Percentiles rank a stretch among this genome's conserved stretches.
Conservation (phyloP, 2,888 invertebrate species). For the Rhamnusium bicolor region DNA sequence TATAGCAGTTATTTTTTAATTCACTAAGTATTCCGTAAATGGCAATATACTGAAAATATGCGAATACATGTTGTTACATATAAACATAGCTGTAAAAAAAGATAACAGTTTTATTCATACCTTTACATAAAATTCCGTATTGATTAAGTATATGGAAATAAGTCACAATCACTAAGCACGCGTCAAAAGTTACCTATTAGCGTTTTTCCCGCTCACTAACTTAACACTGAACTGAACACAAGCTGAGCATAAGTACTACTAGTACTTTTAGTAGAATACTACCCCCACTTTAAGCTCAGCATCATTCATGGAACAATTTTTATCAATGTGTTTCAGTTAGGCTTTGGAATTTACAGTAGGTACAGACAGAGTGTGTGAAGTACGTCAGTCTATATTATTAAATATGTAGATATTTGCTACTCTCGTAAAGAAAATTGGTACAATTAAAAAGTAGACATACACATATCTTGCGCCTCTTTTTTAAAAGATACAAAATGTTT, state of each 20-base stretch:
- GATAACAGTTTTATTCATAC: constrained; percentile 27
- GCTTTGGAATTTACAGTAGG: constrained; percentile 15
- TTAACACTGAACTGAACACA: constrained; percentile 37
- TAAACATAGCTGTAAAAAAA: background rate
- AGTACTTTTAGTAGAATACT: constrained; percentile 21
- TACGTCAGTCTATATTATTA: background rate
- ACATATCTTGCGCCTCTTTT: too few species aligned
- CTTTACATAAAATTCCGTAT: constrained; percentile 21
- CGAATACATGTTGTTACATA: background rate
- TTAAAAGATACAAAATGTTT: too few species aligned
- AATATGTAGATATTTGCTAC: background rate
- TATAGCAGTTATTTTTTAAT: too few species aligned
- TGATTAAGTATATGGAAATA: constrained; percentile 7
- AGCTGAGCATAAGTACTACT: constrained; percentile 32
- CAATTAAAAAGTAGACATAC: background rate
- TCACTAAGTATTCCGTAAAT: too few species aligned
- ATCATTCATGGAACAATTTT: constrained; percentile 26
- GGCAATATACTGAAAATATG: too few species aligned
- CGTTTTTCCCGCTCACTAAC: constrained; percentile 30
- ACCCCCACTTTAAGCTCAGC: constrained; percentile 29
- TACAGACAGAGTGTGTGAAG: background rate
- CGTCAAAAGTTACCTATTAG: constrained; percentile 4
- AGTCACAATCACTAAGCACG: constrained; percentile 22
- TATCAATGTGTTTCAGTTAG: constrained; percentile 10
- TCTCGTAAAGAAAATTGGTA: background rate